A percentile compares a stretch with the other conserved stretches of the same genome.
Conservation (phyloP, 2,113 vertebrate genomes). For the Thymallus thymallus region DNA sequence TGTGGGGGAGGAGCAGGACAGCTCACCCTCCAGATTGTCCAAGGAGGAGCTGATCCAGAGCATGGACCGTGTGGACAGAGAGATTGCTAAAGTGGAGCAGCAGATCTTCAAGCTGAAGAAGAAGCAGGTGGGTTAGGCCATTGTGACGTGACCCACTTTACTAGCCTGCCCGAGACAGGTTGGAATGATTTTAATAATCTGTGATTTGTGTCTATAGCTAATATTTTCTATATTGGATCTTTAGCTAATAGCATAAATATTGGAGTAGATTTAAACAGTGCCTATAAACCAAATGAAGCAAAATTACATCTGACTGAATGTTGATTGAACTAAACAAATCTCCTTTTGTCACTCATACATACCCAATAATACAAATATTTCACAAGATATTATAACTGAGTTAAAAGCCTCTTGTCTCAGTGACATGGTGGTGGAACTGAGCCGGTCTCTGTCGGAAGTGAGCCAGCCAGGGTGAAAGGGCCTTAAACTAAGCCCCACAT, state of each 20-base stretch:
- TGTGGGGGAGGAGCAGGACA: conserved; percentile 88
- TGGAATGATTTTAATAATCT: conserved; percentile 9
- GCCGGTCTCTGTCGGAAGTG: too few species aligned
- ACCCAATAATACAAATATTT: too few species aligned
- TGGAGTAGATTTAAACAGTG: background rate
- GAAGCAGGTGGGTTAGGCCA: conserved; percentile 84
- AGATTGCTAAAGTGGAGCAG: conserved; percentile 98
- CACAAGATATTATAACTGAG: too few species aligned
- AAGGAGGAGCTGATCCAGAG: conserved; percentile 99
- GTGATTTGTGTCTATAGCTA: background rate
- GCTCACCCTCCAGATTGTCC: conserved; percentile 95
- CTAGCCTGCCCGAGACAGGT: conserved; percentile 5
- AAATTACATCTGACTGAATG: too few species aligned
- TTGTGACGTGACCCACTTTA: too few species aligned
- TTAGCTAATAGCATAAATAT: background rate
- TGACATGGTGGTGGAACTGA: too few species aligned
- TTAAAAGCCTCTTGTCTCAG: too few species aligned
- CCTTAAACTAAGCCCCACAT: too few species aligned
- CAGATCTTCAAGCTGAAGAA: conserved; percentile 98
- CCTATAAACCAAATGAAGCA: too few species aligned
- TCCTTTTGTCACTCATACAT: too few species aligned
- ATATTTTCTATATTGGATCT: background rate
- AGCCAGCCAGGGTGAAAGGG: too few species aligned
- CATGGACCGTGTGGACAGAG: conserved; percentile 97
- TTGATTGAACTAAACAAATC: too few species aligned